Conservation (phyloP, 2,113 vertebrate species). For the Cephalopterus ornatus region DNA sequence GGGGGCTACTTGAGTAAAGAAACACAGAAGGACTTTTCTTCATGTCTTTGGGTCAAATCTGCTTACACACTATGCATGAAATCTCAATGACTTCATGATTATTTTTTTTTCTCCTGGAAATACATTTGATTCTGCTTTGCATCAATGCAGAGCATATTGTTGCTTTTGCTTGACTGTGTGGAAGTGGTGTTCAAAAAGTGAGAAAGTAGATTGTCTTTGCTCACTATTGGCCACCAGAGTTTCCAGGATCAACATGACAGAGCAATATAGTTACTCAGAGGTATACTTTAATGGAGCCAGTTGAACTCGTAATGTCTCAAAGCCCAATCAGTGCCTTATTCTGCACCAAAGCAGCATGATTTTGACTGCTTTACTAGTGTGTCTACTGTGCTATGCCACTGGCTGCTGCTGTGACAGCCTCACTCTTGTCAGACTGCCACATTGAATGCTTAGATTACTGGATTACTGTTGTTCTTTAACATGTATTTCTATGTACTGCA, state of each 20-base stretch:
- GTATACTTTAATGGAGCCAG: background rate
- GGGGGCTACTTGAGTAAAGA: background rate
- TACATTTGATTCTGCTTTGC: background rate
- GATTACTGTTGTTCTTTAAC: background rate
- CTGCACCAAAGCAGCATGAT: background rate
- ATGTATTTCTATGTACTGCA: background rate
- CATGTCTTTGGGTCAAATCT: background rate
- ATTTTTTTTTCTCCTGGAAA: background rate
- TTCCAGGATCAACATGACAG: background rate
- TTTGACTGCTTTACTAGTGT: background rate
- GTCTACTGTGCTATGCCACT: background rate
- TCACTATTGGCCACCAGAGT: background rate
- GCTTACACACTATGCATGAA: background rate
- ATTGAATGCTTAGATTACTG: background rate
- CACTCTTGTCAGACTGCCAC: background rate
- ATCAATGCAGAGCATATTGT: background rate
- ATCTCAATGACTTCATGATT: background rate
- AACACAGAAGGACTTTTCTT: background rate
- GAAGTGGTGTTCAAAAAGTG: background rate
- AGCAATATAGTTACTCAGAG: background rate
- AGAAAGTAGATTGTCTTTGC: background rate
- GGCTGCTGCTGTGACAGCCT: constrained; percentile 9
- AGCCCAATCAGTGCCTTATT: background rate
- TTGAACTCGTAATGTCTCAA: background rate
- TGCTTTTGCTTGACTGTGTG: background rate